These are phyloP conservation scores for Drosophila jambulina DNA, from an alignment of 1,140 invertebrate species.

Conservation along the genomic window DNA sequence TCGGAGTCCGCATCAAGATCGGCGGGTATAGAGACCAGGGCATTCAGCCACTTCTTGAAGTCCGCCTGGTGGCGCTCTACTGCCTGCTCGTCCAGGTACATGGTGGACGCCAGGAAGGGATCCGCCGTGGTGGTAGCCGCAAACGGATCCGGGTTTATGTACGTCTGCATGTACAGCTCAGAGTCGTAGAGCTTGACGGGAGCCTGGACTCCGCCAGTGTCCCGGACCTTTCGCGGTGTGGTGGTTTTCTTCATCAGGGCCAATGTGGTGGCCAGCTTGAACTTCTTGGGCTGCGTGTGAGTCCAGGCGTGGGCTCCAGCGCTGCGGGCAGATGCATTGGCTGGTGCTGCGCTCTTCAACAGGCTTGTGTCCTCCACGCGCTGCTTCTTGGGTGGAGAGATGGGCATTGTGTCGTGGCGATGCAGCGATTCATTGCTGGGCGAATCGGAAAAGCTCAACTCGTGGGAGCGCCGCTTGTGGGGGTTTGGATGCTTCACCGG, in stretches of 20 bases:
- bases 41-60: constrained; percentile 95
- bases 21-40: constrained; percentile 91
- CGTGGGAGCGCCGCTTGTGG: constrained; percentile 67
- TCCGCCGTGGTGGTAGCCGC: constrained; percentile 88
- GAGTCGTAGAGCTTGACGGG: constrained; percentile 75
- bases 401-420: constrained; percentile 31
- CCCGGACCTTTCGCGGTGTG: constrained; percentile 52
- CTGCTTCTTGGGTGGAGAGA: constrained; percentile 75
- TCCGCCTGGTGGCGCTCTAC: constrained; percentile 92
- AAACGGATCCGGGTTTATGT: constrained; percentile 87
- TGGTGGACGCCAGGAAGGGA: constrained; percentile 88
- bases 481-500: constrained; percentile 31
- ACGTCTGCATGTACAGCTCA: constrained; percentile 70
- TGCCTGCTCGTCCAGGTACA: constrained; percentile 92
- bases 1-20: constrained; percentile 89
- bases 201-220: constrained; percentile 6
- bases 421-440: constrained; percentile 70
- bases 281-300: constrained; percentile 65
- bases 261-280: constrained; percentile 66
- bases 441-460: constrained; percentile 71
- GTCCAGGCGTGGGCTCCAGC: constrained; percentile 54
- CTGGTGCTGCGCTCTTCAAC: constrained; percentile 17
- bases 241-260: constrained; percentile 64
- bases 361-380: constrained; percentile 51
- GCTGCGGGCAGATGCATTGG: constrained; percentile 53